Evolutionary conservation across 2,888 invertebrate genomes (phyloP).

Genomic region (Polyploca ridens): DNA sequence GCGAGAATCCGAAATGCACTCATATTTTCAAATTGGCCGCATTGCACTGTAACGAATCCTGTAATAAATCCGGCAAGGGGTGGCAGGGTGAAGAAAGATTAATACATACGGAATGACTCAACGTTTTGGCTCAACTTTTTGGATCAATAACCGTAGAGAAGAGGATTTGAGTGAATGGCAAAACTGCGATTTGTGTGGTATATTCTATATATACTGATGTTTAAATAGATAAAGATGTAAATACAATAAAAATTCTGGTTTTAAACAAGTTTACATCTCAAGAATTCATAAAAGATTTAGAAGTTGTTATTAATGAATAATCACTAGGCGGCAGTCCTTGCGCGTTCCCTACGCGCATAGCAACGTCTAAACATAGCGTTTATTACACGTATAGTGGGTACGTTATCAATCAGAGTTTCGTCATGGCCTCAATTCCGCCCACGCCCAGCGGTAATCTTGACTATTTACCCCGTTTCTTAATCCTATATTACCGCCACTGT

Average conservation of each 20-base stretch:
- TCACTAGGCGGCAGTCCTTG: neutral
- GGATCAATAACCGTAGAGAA: slow-evolving; percentile 48
- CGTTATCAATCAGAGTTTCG: slow-evolving; percentile 80
- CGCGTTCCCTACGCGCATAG: slow-evolving; percentile 43
- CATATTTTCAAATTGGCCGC: slow-evolving; percentile 53
- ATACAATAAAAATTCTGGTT: too few species aligned
- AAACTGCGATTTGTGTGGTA: neutral
- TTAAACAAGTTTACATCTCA: neutral
- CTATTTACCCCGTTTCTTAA: slow-evolving; percentile 79
- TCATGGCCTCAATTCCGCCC: slow-evolving; percentile 76
- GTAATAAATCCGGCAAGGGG: slow-evolving; percentile 59
- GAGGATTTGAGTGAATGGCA: slow-evolving; percentile 33
- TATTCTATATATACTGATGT: neutral
- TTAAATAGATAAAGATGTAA: too few species aligned
- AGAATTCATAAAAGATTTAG: neutral
- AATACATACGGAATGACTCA: slow-evolving; percentile 62
- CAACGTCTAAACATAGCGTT: slow-evolving; percentile 48
- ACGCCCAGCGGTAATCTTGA: slow-evolving; percentile 70
- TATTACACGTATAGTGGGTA: slow-evolving; percentile 59
- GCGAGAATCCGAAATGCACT: slow-evolving; percentile 45
- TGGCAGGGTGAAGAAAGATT: slow-evolving; percentile 54
- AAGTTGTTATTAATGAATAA: slow-evolving; percentile 3
- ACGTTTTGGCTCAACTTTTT: slow-evolving; percentile 53
- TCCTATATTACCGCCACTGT: slow-evolving; percentile 55
- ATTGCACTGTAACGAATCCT: slow-evolving; percentile 65